Base-by-base conservation (phyloP, 2,113 vertebrate genomes). In the Glaucidium brasilianum region DNA sequence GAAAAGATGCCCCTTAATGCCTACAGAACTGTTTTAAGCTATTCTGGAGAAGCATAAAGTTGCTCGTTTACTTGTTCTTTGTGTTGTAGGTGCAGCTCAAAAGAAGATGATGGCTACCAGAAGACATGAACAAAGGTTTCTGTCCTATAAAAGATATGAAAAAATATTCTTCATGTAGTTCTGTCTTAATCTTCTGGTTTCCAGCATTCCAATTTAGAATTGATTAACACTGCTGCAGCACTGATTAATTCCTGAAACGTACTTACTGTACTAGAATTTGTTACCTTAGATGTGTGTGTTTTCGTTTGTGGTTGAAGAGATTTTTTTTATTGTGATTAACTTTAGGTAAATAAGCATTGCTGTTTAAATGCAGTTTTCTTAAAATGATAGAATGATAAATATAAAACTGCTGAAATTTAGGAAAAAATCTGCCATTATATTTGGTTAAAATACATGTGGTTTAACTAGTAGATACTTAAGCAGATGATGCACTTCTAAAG, bases 1-100 rank as follows among this genome's bases (percentile, higher is more conserved):
- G 98, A 94, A 94, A 95, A 97, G 96, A 96, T 97, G 96, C 96
- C 97, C 97, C 97, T 97, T 98, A 97, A 96, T 97, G 91, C 98
- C 98, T 98, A 98, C 98, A 97, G 94, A 97, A 94, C 96, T 97
- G 86, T 98, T 94, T 58, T 96, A 95, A 95, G 79, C 87, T 97
- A 47, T 87, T 96, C 96, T 95, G 94, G 96, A 97, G 97, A 97
- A 97, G 97, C 97, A 97, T 98, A 98, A 98, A 98, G 98, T 99
- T 98, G 98, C 98, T 99, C 98, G 98, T 99, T 98, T 97, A 98
- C 98, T 98, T 99, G 98, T 99, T 99, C 98, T 99, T 98, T 99
- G 98, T 99, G 98, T 99, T 99, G 94, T 99, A 99, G 99, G 98
- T 99, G 98, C 98, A 96, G 98, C 90, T 98, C 98, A 97, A 97